Percentiles rank a stretch among this genome's conserved stretches.
Conservation (phyloP, 30 jellyfish, hydroid and myxozoan genomes). For the Turritopsis dohrnii region DNA sequence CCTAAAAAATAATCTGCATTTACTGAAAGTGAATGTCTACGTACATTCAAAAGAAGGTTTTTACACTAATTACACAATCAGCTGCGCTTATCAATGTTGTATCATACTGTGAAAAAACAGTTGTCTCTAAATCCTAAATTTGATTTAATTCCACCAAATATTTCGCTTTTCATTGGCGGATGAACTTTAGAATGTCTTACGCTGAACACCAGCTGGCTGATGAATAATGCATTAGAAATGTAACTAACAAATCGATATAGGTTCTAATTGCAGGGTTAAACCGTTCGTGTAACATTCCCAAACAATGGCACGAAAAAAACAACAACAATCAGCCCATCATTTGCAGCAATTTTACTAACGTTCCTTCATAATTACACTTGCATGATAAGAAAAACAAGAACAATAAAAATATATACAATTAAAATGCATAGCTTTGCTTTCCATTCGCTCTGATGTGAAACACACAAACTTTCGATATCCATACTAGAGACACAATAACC, state of each 20-base stretch:
- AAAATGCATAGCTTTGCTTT: not conserved
- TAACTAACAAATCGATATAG: not conserved
- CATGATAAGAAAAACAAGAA: not conserved
- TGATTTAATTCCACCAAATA: not conserved
- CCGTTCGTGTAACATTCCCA: not conserved
- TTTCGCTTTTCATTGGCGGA: not conserved
- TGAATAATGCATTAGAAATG: not conserved
- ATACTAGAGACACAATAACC: not conserved
- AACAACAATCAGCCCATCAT: not conserved
- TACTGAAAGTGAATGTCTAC: not conserved
- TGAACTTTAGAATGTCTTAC: not conserved
- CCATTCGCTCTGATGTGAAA: not conserved
- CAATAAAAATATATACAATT: not conserved
- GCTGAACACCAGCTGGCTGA: not conserved
- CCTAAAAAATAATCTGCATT: not conserved
- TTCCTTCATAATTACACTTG: not conserved
- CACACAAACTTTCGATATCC: not conserved
- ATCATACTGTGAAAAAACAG: not conserved
- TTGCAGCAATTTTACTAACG: not conserved
- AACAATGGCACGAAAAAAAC: not conserved
- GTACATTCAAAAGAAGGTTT: not conserved
- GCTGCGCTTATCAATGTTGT: not conserved
- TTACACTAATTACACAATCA: not conserved
- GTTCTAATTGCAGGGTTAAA: not conserved
- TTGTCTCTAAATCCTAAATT: not conserved